Evolutionary conservation across 1,140 invertebrate species (phyloP), one percentile per base, ranked within the genome.

Genomic region (Medauroidea extradentata): DNA sequence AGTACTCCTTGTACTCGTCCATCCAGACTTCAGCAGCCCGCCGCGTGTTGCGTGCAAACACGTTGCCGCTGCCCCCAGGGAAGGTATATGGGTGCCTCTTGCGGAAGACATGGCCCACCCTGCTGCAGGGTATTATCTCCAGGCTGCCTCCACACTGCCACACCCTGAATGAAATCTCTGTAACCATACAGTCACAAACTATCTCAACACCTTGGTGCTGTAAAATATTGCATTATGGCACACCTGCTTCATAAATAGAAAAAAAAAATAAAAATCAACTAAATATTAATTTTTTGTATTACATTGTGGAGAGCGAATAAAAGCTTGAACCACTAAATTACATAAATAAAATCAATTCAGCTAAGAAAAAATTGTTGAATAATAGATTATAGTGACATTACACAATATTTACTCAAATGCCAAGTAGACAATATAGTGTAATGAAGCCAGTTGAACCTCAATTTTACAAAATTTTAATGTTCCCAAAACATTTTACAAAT

Each of bases 41-140:
- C 60, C 91, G 78, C 9, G 92, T 94, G 73, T 96, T 95, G 63
- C 88, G 78, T 1, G 91, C 91, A 70, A 94, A 94, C 21, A 94
- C 91, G 63, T 91, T 93, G 16, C 93, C 92, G 41, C 91, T 91
- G 7, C 92, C 91, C 1, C 94, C 93, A 0, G 93, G 91, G 78
- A 96, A 99, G 39, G 93, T 93, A 75, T 97, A 97, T 0, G 95
- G 95, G 74, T 96, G 94, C 48, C 91, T 85, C 75, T 98, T 98
- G 9, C 96, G 83, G 75, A 93, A 89, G 46, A 95, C 89, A 77
- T 96, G 95, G 1, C 93, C 94, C 14, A 92, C 89, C 19, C 93
- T 83, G 41, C 93, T 95, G 73, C 94, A 97, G 0, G 94, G 94
- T 27, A 96, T 91, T 61, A 97, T 96, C 78, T 96, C 93, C 50